Conservation (phyloP, 30 jellyfish, hydroid and myxozoan genomes). For the Pelagia noctiluca region DNA sequence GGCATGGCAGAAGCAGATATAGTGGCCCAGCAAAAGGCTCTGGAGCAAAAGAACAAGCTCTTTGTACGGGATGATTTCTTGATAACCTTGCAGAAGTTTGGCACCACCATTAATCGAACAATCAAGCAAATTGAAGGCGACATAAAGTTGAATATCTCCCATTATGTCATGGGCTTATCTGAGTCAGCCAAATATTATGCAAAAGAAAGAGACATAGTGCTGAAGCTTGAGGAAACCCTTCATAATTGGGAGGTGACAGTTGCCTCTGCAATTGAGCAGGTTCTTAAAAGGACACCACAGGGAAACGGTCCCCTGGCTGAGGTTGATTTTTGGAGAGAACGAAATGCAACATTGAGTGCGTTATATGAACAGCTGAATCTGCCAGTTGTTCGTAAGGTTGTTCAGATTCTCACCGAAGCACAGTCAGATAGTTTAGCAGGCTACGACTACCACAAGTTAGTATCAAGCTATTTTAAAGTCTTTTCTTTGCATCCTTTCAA, state of each 20-base stretch:
- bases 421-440: conserved; percentile 91
- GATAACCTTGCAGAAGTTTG: conserved; percentile 86
- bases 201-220: conserved; percentile 69
- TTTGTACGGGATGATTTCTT: conserved; percentile 92
- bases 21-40: conserved; percentile 75
- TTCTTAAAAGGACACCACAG: conserved; percentile 80
- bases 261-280: conserved; percentile 88
- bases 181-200: conserved; percentile 62
- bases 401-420: conserved; percentile 67
- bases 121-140: conserved; percentile 97
- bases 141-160: conserved; percentile 87
- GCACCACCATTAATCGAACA: conserved; percentile 77
- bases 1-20: conserved; percentile 82
- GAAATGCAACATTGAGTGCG: conserved; percentile 96
- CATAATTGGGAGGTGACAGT: conserved; percentile 88
- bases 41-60: conserved; percentile 70
- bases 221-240: conserved; percentile 77
- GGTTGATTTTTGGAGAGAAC: conserved; percentile 95
- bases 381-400: conserved; percentile 82
- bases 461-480: background rate
- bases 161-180: conserved; percentile 54
- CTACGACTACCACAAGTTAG: conserved; percentile 91
- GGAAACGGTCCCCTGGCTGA: conserved; percentile 96
- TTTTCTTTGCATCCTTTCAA: too few relatives aligned
- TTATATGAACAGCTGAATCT: conserved; percentile 88